Evolutionary conservation across 2,797 vertebrate genomes (phyloP).

Genomic region (Leptodactylus fallax): DNA sequence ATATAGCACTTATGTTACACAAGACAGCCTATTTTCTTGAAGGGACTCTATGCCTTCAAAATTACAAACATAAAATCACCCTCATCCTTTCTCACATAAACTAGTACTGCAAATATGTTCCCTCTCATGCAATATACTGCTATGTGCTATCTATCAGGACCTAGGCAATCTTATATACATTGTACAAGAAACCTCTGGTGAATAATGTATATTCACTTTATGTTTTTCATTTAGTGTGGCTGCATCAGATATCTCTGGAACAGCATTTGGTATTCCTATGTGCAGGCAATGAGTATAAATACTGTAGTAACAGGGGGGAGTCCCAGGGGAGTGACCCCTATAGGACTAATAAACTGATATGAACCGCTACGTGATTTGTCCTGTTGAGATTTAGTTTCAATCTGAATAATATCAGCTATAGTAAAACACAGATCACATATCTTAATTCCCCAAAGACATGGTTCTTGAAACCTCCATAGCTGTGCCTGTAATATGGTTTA

Average conservation of each 20-base stretch:
- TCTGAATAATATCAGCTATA: background rate
- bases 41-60: background rate
- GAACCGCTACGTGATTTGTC: background rate
- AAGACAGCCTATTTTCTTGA: background rate
- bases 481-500: background rate
- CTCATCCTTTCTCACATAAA: background rate
- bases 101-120: background rate
- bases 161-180: background rate
- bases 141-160: background rate
- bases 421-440: background rate
- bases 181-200: background rate
- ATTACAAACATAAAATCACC: background rate
- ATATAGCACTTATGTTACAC: background rate
- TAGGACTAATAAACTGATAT: background rate
- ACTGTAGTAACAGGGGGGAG: background rate
- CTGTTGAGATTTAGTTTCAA: background rate
- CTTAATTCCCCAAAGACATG: background rate
- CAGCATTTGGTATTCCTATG: background rate
- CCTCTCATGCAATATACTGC: background rate
- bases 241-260: background rate
- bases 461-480: background rate
- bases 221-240: background rate
- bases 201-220: background rate
- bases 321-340: background rate
- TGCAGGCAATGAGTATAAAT: background rate